These are phyloP conservation scores for Listronotus bonariensis DNA, from an alignment of 1,140 invertebrate genomes.

Conservation along the genomic window DNA sequence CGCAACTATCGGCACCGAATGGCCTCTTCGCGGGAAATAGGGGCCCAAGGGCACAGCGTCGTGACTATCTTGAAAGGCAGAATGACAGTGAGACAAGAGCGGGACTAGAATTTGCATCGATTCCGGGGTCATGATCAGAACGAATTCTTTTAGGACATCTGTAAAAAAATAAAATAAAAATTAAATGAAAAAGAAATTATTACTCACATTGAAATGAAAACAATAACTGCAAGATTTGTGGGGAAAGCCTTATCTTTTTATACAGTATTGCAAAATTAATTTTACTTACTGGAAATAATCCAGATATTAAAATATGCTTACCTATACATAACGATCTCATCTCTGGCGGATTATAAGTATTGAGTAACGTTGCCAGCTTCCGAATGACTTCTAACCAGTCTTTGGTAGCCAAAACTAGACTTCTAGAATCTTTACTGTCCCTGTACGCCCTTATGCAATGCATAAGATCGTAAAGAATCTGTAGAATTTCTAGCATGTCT, in stretches of 20 bases:
- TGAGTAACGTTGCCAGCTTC: slow-evolving; percentile 83
- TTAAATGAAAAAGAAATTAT: too few relatives aligned
- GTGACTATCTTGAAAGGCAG: slow-evolving; percentile 76
- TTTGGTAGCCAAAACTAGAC: slow-evolving; percentile 71
- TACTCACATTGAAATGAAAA: too few relatives aligned
- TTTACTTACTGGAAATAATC: too few relatives aligned
- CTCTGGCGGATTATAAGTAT: slow-evolving; percentile 88
- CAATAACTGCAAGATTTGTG: too few relatives aligned
- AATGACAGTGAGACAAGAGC: slow-evolving; percentile 81
- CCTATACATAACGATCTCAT: slow-evolving; percentile 79
- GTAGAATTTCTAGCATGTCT: slow-evolving; percentile 81
- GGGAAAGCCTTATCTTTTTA: too few relatives aligned
- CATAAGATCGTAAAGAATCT: slow-evolving; percentile 74
- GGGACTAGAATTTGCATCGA: slow-evolving; percentile 81
- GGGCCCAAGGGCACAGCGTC: slow-evolving; percentile 73
- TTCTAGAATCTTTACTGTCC: slow-evolving; percentile 68
- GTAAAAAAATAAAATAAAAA: slow-evolving; percentile 47
- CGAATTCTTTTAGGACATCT: slow-evolving; percentile 85
- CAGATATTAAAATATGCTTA: too few relatives aligned
- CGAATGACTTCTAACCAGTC: slow-evolving; percentile 84
- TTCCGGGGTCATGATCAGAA: slow-evolving; percentile 81
- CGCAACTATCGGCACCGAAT: slow-evolving; percentile 58
- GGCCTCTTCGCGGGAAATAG: slow-evolving; percentile 69
- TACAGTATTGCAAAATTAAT: too few relatives aligned
- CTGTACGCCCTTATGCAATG: slow-evolving; percentile 69